A percentile compares a stretch with the other conserved stretches of the same genome.
Conservation (phyloP, 2,797 vertebrate species). For the Pogonophryne albipinna region DNA sequence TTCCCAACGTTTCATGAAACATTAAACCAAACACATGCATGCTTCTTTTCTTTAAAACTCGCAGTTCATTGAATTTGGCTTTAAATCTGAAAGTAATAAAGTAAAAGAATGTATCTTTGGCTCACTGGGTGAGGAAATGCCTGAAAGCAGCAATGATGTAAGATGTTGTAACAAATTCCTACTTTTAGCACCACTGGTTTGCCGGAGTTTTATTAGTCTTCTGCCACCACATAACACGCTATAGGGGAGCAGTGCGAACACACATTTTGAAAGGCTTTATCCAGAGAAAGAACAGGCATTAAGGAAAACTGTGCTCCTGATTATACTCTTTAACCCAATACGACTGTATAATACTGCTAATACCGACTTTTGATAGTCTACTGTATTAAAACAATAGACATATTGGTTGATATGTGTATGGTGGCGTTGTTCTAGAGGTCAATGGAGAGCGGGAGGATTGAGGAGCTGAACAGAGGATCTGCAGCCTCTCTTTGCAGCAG, state of each 20-base stretch:
- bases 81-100: slow-evolving; percentile 51
- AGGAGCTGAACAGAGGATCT: slow-evolving; percentile 58
- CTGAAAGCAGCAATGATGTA: slow-evolving; percentile 41
- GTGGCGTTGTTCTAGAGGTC: slow-evolving; percentile 30
- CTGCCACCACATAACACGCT: slow-evolving; percentile 18
- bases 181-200: slow-evolving; percentile 22
- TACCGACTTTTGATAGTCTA: neutral
- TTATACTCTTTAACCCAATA: neutral
- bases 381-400: neutral
- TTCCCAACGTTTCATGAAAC: slow-evolving; percentile 25
- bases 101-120: slow-evolving; percentile 39
- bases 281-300: neutral
- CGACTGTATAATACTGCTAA: neutral
- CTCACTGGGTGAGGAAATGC: slow-evolving; percentile 6
- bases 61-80: slow-evolving; percentile 35
- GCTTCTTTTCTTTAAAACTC: slow-evolving; percentile 15
- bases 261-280: neutral
- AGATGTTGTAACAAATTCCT: slow-evolving; percentile 39
- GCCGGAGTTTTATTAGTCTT: slow-evolving; percentile 34
- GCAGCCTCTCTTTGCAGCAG: slow-evolving; percentile 38
- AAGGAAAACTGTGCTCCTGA: neutral
- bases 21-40: slow-evolving; percentile 13
- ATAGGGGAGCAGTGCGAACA: neutral
- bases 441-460: slow-evolving; percentile 63
- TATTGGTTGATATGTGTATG: neutral